Evolutionary conservation across 2,797 vertebrate genomes (phyloP).

Genomic region (Knipowitschia caucasica): DNA sequence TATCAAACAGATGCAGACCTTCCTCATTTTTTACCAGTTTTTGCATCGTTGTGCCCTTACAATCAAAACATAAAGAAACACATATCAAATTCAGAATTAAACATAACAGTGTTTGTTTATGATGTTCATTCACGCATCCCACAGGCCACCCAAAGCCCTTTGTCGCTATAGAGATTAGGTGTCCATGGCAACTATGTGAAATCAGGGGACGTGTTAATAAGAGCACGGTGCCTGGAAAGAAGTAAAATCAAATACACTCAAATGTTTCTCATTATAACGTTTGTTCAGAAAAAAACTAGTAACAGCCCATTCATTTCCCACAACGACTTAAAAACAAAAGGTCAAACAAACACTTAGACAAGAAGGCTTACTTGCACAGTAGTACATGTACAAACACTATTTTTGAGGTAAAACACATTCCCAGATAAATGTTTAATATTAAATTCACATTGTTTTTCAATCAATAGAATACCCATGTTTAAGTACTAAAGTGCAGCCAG

Average conservation of each 20-base stretch:
- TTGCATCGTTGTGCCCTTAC: conserved; percentile 25
- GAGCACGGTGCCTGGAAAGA: conserved; percentile 20
- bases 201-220: conserved; percentile 32
- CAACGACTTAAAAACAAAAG: conserved; percentile 9
- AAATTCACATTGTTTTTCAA: conserved; percentile 25
- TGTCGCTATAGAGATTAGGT: conserved; percentile 71
- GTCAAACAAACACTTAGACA: conserved; percentile 15
- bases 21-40: conserved; percentile 30
- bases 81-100: conserved; percentile 38
- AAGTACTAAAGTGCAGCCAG: conserved; percentile 60
- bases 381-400: conserved; percentile 47
- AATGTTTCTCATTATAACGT: background rate
- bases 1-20: conserved; percentile 17
- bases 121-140: conserved; percentile 41
- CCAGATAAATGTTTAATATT: conserved; percentile 6
- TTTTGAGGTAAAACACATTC: conserved; percentile 8
- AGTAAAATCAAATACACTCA: background rate
- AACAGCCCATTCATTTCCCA: background rate
- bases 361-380: conserved; percentile 11
- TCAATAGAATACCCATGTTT: conserved; percentile 17
- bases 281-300: background rate
- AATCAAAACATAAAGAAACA: conserved; percentile 12
- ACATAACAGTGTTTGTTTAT: conserved; percentile 33
- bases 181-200: conserved; percentile 66
- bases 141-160: conserved; percentile 41